Evolutionary conservation across 2,888 invertebrate species (phyloP), one percentile per base, ranked within the genome.

Genomic region (Cephus sareptanus): DNA sequence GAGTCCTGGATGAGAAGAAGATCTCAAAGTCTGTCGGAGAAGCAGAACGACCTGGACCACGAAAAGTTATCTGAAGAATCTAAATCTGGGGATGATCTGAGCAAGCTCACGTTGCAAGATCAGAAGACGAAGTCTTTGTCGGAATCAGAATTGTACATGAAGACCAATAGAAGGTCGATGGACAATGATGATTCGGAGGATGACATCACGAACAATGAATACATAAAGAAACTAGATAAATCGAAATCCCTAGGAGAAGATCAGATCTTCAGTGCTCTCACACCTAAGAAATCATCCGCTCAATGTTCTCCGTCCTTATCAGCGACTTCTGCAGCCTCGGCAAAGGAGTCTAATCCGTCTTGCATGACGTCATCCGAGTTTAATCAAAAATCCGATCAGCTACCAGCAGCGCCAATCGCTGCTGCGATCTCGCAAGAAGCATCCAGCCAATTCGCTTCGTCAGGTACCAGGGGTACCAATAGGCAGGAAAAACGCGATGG

Each of bases 211-310:
- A 34, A 13, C 33, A 15, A 69, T 2, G 37, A 56, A 11, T 73
- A 15, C 73, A 69, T 80, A 56, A 76, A 40, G 34, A 74, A 35
- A 71, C 56, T 78, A 31, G 73, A 79, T n/a, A 80, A 80, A 56
- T 76, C 76, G 11, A 70, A 78, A 12, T 75, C 75, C 15, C 70
- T 78, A 11, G n/a, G 37, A 12, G 75, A 75, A 15, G 30, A 71
- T 33, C 56, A 56, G 56, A 56, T 56, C 23, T 56, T 56, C 23
- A 23, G 23, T 56, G 2, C 56, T 40, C 23, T 23, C 2, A 56
- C 56, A 2, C 56, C 56, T 9, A 56, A 56, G 56, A 23, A 56
- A 23, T 56, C 56, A 9, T 56, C 23, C 56, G 56, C 23, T 56
- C 56, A 9, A 23, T 56, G 2, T 15, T 56, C 56, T 56, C 23